These are phyloP conservation scores for Merops nubicus DNA, from an alignment of 2,113 vertebrate species.

Conservation along the genomic window DNA sequence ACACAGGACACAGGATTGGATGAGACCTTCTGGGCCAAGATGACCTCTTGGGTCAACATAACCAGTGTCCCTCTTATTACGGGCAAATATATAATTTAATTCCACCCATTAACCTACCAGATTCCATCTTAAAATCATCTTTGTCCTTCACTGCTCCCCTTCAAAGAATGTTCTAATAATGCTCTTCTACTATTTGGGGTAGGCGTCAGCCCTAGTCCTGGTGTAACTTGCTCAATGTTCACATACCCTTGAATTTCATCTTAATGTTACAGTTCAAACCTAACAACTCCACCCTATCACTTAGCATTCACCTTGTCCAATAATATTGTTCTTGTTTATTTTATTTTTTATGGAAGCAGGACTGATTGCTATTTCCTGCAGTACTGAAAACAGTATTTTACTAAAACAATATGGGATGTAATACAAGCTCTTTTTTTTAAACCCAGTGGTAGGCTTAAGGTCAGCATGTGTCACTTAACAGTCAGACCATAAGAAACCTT, in stretches of 20 bases:
- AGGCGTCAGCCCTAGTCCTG: neutral
- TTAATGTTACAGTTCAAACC: neutral
- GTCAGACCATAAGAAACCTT: neutral
- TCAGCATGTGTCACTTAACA: neutral
- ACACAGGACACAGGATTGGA: neutral
- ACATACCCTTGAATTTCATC: neutral
- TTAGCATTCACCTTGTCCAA: neutral
- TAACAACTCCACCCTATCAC: neutral
- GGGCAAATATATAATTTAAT: neutral
- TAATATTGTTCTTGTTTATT: neutral
- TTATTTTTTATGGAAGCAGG: neutral
- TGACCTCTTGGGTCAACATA: neutral
- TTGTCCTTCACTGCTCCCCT: neutral
- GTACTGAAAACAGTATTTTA: neutral
- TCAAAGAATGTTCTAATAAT: neutral
- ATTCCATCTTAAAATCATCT: neutral
- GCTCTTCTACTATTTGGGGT: neutral
- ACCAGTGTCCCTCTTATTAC: neutral
- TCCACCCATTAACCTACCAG: neutral
- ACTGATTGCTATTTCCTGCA: neutral
- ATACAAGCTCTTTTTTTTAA: neutral
- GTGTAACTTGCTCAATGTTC: neutral
- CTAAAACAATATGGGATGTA: neutral
- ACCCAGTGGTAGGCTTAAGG: accelerated
- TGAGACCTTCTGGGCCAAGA: neutral